Percentiles rank a stretch among this genome's conserved stretches.
Evolutionary conservation across 2,797 vertebrate species (phyloP).

Genomic region (Siniperca undulata): DNA sequence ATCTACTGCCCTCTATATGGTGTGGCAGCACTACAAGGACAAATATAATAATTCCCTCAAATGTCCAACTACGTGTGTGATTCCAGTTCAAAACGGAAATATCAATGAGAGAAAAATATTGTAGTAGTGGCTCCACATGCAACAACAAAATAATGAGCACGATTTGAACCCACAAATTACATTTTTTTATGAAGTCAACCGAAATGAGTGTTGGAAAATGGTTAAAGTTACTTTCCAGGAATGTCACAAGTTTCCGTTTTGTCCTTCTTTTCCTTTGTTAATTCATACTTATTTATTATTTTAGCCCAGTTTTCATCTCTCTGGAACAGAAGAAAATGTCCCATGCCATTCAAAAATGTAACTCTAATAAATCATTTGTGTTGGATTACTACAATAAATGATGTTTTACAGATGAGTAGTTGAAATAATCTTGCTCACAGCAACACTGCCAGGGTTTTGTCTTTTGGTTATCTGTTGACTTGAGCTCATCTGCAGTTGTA

Average conservation of each 20-base stretch:
- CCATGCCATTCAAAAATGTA: background rate
- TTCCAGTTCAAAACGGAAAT: background rate
- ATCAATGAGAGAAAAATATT: background rate
- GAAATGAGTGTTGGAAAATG: background rate
- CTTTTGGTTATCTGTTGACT: constrained; percentile 5
- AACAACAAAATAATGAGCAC: background rate
- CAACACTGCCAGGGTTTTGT: background rate
- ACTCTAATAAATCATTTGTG: background rate
- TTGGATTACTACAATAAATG: background rate
- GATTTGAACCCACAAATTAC: background rate
- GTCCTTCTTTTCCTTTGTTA: background rate
- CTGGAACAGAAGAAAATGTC: background rate
- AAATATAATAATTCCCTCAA: background rate
- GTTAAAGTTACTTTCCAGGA: too few species aligned
- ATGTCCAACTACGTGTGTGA: background rate
- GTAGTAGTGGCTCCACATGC: background rate
- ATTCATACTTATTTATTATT: background rate
- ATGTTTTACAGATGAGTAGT: background rate
- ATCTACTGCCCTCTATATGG: background rate
- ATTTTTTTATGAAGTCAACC: background rate
- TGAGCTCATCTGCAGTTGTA: constrained; percentile 2
- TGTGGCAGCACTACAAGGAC: background rate
- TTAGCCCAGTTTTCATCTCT: background rate
- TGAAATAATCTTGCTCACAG: background rate
- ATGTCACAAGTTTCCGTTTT: background rate